Percentiles rank a stretch among this genome's conserved stretches.
Evolutionary conservation across 1,140 invertebrate genomes (phyloP).

Genomic region (Maniola jurtina): DNA sequence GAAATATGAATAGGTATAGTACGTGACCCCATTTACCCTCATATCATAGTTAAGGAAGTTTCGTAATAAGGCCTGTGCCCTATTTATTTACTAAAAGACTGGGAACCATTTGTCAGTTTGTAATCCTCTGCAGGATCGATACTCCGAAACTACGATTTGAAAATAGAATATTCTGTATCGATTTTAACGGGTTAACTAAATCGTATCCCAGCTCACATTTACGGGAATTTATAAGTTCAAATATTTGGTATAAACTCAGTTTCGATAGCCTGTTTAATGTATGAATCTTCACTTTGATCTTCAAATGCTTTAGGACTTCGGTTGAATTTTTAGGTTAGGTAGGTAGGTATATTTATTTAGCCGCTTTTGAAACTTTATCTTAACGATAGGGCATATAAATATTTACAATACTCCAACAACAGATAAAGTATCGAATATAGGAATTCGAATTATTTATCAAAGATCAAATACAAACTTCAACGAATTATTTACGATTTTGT

Average conservation of each 20-base stretch:
- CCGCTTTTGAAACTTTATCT: conserved; percentile 1
- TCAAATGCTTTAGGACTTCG: neutral
- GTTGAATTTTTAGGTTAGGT: too few relatives aligned
- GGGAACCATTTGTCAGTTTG: neutral
- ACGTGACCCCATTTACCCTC: conserved; percentile 21
- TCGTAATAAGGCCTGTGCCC: neutral
- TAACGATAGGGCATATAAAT: neutral
- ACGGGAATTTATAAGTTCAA: too few relatives aligned
- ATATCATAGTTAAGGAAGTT: conserved; percentile 2
- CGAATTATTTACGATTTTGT: neutral
- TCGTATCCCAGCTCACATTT: too few relatives aligned
- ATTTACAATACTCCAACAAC: neutral
- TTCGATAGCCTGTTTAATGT: neutral
- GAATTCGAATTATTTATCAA: neutral
- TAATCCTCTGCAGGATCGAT: too few relatives aligned
- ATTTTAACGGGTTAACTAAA: neutral
- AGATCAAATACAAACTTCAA: conserved; percentile 7
- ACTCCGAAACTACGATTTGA: too few relatives aligned
- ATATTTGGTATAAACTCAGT: too few relatives aligned
- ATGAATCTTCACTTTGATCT: conserved; percentile 1
- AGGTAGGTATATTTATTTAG: neutral
- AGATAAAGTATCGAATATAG: conserved; percentile 1
- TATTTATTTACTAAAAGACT: neutral
- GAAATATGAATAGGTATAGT: conserved; percentile 11
- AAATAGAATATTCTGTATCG: neutral